A percentile compares a stretch with the other conserved stretches of the same genome.
Conservation (phyloP, 2,888 invertebrate genomes). For the Diploptera punctata region DNA sequence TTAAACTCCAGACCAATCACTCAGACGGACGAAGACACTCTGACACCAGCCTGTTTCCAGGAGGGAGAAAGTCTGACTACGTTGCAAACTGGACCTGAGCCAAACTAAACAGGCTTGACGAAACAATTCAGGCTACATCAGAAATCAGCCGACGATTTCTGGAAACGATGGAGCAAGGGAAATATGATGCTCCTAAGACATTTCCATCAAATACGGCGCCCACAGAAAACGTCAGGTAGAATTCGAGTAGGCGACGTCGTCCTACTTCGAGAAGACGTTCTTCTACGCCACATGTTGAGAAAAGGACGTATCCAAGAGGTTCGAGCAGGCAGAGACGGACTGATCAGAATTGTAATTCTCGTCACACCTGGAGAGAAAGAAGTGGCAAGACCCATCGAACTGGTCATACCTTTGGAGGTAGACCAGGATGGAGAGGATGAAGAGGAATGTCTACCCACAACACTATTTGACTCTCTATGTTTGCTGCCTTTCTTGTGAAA, state of each 20-base stretch:
- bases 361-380: not conserved
- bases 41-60: slow-evolving; percentile 6
- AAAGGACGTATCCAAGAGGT: not conserved
- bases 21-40: not conserved
- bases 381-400: not conserved
- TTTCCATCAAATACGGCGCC: not conserved
- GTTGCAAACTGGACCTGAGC: not conserved
- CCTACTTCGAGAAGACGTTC: not conserved
- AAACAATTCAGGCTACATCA: not conserved
- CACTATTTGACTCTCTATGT: no score
- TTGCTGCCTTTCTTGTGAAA: no score
- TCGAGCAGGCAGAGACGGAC: not conserved
- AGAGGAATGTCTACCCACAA: no score
- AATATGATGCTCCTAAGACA: not conserved
- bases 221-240: not conserved
- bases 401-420: slow-evolving; percentile 1
- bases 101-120: not conserved
- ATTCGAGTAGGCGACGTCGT: not conserved
- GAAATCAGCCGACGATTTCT: not conserved
- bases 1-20: not conserved
- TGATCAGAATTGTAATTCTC: not conserved
- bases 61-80: not conserved
- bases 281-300: not conserved
- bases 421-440: slow-evolving; percentile 1
- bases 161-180: not conserved